Conservation (phyloP, 2,113 vertebrate species). For the Propithecus coquereli region DNA sequence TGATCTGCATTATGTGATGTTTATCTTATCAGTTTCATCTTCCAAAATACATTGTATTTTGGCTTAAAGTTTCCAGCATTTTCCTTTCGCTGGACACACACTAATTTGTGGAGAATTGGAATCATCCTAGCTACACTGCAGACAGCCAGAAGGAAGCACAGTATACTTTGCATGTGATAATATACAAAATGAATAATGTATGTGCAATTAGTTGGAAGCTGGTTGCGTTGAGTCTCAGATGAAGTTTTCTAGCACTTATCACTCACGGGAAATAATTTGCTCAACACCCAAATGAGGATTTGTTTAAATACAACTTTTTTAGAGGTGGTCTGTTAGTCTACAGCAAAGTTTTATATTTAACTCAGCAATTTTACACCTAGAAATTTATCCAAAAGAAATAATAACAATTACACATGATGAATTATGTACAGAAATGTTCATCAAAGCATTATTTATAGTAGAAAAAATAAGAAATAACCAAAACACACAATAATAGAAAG, state of each 20-base stretch:
- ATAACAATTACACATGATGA: not conserved
- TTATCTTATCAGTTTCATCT: not conserved
- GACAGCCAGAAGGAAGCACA: not conserved
- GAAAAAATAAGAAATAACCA: not conserved
- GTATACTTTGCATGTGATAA: not conserved
- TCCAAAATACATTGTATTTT: not conserved
- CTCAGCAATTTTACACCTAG: not conserved
- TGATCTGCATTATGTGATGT: not conserved
- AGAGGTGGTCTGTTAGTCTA: not conserved
- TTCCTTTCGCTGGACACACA: not conserved
- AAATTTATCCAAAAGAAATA: not conserved
- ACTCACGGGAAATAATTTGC: not conserved
- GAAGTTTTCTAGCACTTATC: not conserved
- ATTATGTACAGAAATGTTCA: not conserved
- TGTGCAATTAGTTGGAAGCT: not conserved
- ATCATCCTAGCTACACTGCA: not conserved
- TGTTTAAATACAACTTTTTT: not conserved
- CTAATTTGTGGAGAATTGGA: not conserved
- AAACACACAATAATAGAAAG: not conserved
- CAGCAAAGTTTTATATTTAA: not conserved
- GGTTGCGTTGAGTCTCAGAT: not conserved
- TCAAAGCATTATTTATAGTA: not conserved
- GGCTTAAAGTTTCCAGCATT: not conserved
- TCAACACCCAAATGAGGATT: not conserved
- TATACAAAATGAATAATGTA: not conserved